Evolutionary conservation across 1,140 invertebrate species (phyloP), one percentile per base, ranked within the genome.

Genomic region (Drosophila nebulosa): DNA sequence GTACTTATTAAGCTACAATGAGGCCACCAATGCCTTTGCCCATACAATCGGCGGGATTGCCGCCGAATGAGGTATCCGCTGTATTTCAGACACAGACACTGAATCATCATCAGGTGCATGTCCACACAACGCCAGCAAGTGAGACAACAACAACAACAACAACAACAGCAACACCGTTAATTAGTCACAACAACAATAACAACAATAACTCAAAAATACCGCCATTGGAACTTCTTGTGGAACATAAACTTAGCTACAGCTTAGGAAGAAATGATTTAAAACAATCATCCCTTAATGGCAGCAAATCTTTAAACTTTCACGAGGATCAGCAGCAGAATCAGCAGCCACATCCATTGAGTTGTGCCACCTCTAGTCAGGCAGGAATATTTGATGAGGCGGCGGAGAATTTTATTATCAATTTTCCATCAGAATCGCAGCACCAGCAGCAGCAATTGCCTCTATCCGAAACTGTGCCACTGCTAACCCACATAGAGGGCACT

Each of bases 381-480:
- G 83, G 74, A 35, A 69, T 74, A 6, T 90, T 90, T 64, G 89
- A 90, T 78, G 89, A 90, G 70, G 81, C 85, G 18, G 89, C 89
- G n/a, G 89, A 90, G 72, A 77, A 84, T 60, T 90, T 90, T 50
- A 78, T 90, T 50, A 90, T 90, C 18, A 90, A 90, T 36, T 90
- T 90, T 60, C 89, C 89, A 9, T 88, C 81, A n/a, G 89, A 90
- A 64, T 68, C 79, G n/a, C 77, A 72, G 69, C 81, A n/a, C n/a
- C n/a, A 83, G 27, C 24, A 26, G 24, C 27, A 30, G 26, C 55
- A 86, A 65, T 56, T 91, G 70, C 90, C 90, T 0, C 58, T 91
- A 14, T 91, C 90, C 9, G 90, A 91, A 60, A 91, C 90, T 14
- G 90, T 90, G 67, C 90, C 90, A 24, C 68, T 91, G 42, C 65